phyloP scores from a whole-genome alignment of 2,113 vertebrate species.

The human (Homo sapiens) region GRCh38 chr2:101064501-101065000 shows the following conservation, averaged over 20 bases:
- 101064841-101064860: neutral
- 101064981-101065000: neutral
- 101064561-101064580: neutral
- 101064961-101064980: neutral
- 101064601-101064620: neutral
- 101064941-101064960: neutral
- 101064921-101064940: neutral
- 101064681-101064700: neutral
- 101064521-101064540: neutral
- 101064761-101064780: neutral
- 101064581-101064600: conserved; percentile 15
- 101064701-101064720: neutral
- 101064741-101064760: neutral
- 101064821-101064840: neutral
- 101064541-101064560: neutral
- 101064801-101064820: neutral
- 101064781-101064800: neutral
- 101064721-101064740: neutral
- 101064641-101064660: neutral
- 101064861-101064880: neutral
- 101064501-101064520: neutral
- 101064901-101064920: neutral
- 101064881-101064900: neutral
- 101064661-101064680: neutral
- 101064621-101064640: neutral